Base-by-base conservation (phyloP, 2,113 vertebrate species). In the Alligator sinensis region DNA sequence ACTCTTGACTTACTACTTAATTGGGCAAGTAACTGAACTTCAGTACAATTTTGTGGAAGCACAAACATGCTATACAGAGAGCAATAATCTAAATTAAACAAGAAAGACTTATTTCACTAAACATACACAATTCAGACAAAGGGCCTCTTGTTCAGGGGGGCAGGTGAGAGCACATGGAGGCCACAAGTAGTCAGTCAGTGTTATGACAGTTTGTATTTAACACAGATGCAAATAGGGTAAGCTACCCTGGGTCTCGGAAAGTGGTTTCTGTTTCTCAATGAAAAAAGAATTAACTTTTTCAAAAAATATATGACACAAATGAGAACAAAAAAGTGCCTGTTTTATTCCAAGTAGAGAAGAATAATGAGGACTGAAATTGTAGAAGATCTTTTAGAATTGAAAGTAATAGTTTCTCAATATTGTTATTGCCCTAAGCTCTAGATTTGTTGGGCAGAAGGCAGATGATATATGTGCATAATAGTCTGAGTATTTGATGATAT, bases 121-220 rank as follows among this genome's bases (percentile, higher is more conserved):
- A 85, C 78, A 82, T 22, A 82, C 25, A 11, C 72, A 60, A 72
- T 92, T 96, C 62, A 88, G 85, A 96, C 94, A 97, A 96, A 97
- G 94, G 86, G 47, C 28, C 80, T 91, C 80, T 96, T 94, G 87
- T 97, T 95, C 77, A 66, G 78, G 76, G 70, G 60, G 94, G 72
- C 95, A 96, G 95, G 96, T 97, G 94, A 96, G 90, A 96, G 87
- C 28, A 59, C 1, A 22, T 28, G 86, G 96, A 89, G 79, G 80
- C 86, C 96, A 79, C 58, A 72, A 96, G 63, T 90, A 17, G 82
- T 64, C 30, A 61, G 77, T 72, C 58, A 55, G 38, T 92, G 70
- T 95, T 95, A 79, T 81, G 88, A 83, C 91, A 87, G 75, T 64
- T 94, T 91, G 74, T 89, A 93, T 58, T 90, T 72, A 74, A 21